Conservation (phyloP, 2,113 vertebrate genomes). For the Sylvia atricapilla region DNA sequence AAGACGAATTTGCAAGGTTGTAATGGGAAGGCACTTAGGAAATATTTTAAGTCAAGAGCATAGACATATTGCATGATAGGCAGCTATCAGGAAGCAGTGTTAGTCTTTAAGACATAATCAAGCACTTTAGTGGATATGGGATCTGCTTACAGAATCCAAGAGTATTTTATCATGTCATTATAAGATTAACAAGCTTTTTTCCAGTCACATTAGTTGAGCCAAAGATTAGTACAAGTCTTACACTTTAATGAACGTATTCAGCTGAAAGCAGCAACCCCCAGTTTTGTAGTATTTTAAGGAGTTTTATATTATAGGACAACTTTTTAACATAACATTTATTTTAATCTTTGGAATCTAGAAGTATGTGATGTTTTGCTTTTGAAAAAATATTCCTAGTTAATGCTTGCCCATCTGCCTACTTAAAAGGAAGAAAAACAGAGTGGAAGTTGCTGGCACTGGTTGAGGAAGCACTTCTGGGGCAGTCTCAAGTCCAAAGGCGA, state of each 20-base stretch:
- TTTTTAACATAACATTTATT: not conserved
- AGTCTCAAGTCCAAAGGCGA: not conserved
- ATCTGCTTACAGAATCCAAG: not conserved
- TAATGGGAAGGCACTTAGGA: not conserved
- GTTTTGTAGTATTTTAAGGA: not conserved
- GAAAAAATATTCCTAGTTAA: not conserved
- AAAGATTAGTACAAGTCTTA: not conserved
- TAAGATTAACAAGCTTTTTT: not conserved
- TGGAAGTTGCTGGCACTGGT: not conserved
- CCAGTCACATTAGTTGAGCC: not conserved
- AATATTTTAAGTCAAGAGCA: not conserved
- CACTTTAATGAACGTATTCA: not conserved
- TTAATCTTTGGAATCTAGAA: not conserved
- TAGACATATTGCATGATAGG: not conserved
- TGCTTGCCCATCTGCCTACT: not conserved
- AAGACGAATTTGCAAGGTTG: not conserved
- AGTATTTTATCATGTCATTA: not conserved
- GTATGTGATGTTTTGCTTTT: not conserved
- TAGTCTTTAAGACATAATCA: not conserved
- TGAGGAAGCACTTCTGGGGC: not conserved
- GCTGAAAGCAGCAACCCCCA: not conserved
- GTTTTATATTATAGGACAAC: not conserved
- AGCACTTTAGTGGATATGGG: not conserved
- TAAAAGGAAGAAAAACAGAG: not conserved
- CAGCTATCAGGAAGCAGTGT: not conserved